Base-by-base conservation (phyloP, 2,797 vertebrate genomes). In the Acrossocheilus wenchowensis region DNA sequence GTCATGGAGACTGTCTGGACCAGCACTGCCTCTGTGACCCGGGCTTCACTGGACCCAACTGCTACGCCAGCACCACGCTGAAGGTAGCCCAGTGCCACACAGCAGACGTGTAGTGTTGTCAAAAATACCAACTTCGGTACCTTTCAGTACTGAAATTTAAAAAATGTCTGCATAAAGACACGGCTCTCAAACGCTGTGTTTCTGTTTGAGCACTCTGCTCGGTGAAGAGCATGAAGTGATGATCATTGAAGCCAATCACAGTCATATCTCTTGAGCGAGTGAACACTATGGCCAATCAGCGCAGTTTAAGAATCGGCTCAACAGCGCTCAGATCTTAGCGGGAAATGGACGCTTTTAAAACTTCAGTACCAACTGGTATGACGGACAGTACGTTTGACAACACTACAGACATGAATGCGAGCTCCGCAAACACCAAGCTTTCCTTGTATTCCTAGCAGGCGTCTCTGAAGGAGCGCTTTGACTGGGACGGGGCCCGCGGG, bases 401-500 rank as follows among this genome's bases (percentile, higher is more conserved):
- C 50, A 19, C 15, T 52, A 52, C 50, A 52, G 1, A 62, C 11
- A 26, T 26, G n/a, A 12, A 6, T 19, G 17, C 19, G 2, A 50
- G 34, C 23, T 23, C 6, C 12, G 14, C 23, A 71, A 14, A 12
- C 12, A 9, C 60, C 77, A 60, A 10, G 0, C 10, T 60, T 12
- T 83, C 72, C 7, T 14, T 85, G 41, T 57, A 10, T 45, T 86
- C 21, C 72, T 83, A 82, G 11, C 90, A 99, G 98, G 97, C 96
- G 10, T 97, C 97, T 89, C 93, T 99, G 85, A 99, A 99, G 92
- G 98, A 99, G 87, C 98, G 98, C 30, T 99, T 99, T 90, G 98
- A 99, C 92, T 98, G 96, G 92, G 97, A 98, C 78, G 97, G 97
- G 87, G 91, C 96, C 57, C 97, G 96, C 21, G 96, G 96, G 12